Evolutionary conservation across 2,113 vertebrate genomes (phyloP).

Genomic region (Dasyprocta punctata): DNA sequence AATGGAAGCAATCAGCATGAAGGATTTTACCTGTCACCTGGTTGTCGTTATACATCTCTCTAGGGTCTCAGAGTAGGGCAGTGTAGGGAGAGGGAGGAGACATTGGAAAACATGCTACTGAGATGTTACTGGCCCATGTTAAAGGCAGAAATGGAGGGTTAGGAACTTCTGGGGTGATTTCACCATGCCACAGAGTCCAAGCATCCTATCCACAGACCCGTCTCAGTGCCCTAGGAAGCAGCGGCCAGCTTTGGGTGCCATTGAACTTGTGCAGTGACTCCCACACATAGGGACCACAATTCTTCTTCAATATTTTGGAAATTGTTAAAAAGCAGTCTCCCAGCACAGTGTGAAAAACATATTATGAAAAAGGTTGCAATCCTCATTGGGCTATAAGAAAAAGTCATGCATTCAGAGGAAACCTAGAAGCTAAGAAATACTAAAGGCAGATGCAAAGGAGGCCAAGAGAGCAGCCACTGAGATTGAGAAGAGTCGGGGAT

Average conservation of each 20-base stretch:
- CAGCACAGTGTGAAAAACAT: neutral
- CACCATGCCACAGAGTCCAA: neutral
- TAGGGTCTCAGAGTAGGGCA: neutral
- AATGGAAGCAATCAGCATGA: neutral
- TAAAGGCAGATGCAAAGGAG: neutral
- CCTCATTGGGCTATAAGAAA: neutral
- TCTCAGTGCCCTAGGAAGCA: neutral
- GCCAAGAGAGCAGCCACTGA: neutral
- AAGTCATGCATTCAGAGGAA: neutral
- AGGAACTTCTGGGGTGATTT: neutral
- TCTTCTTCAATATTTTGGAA: neutral
- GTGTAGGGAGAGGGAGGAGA: neutral
- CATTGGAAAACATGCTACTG: neutral
- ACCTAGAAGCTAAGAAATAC: neutral
- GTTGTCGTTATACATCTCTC: neutral
- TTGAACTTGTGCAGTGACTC: neutral
- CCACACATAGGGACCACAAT: neutral
- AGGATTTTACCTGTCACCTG: neutral
- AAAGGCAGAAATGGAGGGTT: neutral
- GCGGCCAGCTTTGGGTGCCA: neutral
- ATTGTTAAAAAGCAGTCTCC: neutral
- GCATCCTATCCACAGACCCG: rapidly evolving
- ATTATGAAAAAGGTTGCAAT: neutral
- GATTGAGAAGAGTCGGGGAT: neutral
- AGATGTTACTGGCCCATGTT: neutral